Conservation (phyloP, 64 coral and sea anemone species). For the Montipora foliosa region DNA sequence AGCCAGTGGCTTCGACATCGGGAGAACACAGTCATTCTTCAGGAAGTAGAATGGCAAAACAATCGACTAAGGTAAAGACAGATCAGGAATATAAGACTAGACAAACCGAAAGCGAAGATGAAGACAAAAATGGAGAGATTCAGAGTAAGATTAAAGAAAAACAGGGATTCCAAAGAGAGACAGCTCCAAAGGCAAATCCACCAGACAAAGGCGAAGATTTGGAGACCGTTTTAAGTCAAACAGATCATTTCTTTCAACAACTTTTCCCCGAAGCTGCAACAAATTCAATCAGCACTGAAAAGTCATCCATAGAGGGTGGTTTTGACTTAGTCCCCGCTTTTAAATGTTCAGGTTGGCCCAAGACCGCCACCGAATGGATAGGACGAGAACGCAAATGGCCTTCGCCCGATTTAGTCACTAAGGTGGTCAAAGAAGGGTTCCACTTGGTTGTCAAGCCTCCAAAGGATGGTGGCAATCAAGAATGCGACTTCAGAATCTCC, state of each 20-base stretch:
- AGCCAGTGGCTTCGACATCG: not conserved
- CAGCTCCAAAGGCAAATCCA: no score
- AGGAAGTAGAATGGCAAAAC: not conserved
- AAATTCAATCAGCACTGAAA: not conserved
- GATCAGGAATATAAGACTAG: not conserved
- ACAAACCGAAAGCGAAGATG: not conserved
- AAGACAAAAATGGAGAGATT: no score
- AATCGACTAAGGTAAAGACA: not conserved
- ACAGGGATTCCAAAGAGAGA: not conserved
- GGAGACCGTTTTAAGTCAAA: not conserved
- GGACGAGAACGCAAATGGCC: constrained; percentile 58
- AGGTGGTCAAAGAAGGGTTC: not conserved
- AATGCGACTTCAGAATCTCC: constrained; percentile 64
- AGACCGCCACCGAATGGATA: constrained; percentile 33
- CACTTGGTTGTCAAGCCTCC: constrained; percentile 14
- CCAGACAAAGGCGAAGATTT: not conserved
- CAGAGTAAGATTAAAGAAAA: not conserved
- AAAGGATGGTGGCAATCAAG: not conserved
- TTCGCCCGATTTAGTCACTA: not conserved
- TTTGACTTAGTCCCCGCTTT: constrained; percentile 67
- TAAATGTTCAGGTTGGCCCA: constrained; percentile 60
- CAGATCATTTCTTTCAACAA: not conserved
- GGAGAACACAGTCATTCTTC: not conserved
- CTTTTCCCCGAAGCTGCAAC: not conserved
- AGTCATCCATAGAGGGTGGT: not conserved